Evolutionary conservation across 2,113 vertebrate genomes (phyloP).

Genomic region (Ceuthmochares aereus): DNA sequence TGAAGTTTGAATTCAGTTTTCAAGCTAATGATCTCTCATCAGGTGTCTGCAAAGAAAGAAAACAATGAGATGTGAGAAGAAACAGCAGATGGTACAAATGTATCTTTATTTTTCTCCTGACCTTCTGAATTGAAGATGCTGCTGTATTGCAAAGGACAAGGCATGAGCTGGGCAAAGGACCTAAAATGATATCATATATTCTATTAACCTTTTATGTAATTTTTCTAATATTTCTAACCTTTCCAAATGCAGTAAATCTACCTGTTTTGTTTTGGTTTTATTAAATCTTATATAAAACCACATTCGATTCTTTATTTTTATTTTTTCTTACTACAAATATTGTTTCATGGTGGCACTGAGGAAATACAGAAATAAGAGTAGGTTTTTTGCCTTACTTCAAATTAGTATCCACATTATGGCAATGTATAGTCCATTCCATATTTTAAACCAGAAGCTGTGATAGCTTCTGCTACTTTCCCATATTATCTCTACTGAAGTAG

Average conservation of each 20-base stretch:
- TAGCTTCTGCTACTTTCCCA: background rate
- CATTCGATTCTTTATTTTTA: background rate
- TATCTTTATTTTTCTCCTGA: background rate
- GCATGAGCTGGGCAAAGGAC: background rate
- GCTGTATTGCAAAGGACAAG: background rate
- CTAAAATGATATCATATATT: background rate
- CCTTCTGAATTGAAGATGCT: background rate
- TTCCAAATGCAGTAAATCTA: background rate
- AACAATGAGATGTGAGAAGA: background rate
- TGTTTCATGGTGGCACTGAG: background rate
- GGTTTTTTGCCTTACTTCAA: background rate
- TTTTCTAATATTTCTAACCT: background rate
- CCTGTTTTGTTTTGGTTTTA: background rate
- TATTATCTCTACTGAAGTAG: background rate
- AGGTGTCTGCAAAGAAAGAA: background rate
- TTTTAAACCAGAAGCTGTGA: background rate
- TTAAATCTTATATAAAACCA: background rate
- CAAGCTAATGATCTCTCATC: background rate
- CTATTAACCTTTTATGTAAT: background rate
- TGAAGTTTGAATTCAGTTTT: background rate
- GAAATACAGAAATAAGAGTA: background rate
- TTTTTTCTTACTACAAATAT: background rate
- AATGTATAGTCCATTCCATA: background rate
- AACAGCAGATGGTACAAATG: background rate
- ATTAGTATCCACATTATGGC: background rate